Conservation (phyloP, 2,113 vertebrate species). For the Polyodon spathula region DNA sequence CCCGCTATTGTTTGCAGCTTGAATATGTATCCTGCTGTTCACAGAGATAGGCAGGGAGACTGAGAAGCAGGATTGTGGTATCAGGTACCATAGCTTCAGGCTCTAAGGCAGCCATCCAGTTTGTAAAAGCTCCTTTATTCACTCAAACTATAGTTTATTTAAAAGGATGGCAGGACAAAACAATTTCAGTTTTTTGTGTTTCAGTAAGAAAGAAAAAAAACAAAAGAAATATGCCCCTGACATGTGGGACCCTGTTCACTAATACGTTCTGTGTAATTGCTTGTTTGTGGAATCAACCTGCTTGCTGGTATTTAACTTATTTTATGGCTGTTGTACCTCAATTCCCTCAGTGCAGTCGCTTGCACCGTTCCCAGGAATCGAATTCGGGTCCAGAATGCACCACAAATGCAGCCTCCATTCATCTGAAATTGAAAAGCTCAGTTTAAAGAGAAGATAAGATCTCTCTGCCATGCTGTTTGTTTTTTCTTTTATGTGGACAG, state of each 20-base stretch:
- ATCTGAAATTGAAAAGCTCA: conserved; percentile 40
- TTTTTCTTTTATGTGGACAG: conserved; percentile 22
- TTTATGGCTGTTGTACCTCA: conserved; percentile 53
- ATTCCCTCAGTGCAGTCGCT: conserved; percentile 53
- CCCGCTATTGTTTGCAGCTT: conserved; percentile 57
- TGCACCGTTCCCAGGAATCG: conserved; percentile 61
- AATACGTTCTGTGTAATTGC: conserved; percentile 58
- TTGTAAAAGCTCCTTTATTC: conserved; percentile 64
- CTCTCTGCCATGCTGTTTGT: neutral
- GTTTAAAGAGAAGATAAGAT: conserved; percentile 37
- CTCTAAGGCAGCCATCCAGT: conserved; percentile 49
- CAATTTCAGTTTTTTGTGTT: conserved; percentile 24
- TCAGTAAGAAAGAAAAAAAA: neutral
- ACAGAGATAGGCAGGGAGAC: conserved; percentile 48
- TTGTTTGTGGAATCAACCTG: conserved; percentile 34
- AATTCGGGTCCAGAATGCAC: conserved; percentile 64
- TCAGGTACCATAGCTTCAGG: conserved; percentile 60
- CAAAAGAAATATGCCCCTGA: conserved; percentile 1
- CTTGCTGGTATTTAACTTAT: conserved; percentile 48
- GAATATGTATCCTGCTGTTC: conserved; percentile 53
- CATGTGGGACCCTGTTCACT: conserved; percentile 31
- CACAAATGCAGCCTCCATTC: conserved; percentile 43
- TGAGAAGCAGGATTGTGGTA: conserved; percentile 47
- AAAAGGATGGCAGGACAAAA: conserved; percentile 37
- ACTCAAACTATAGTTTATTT: conserved; percentile 35